A percentile compares a stretch with the other conserved stretches of the same genome.
Conservation (phyloP, 35 echinoderm and acorn worm species). For the Heliocidaris erythrogramma region DNA sequence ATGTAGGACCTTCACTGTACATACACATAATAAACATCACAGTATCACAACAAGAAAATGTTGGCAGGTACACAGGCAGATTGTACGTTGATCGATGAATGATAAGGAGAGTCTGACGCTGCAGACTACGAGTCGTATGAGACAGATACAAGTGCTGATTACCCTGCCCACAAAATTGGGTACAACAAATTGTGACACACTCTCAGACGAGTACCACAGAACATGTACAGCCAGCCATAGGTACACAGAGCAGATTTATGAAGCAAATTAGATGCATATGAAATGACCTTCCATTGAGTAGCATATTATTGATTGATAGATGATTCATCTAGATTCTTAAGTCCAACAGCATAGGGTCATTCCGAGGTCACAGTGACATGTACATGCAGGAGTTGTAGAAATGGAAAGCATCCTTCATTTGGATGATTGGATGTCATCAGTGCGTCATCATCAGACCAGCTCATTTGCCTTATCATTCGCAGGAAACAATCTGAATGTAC, state of each 20-base stretch:
- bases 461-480: background rate
- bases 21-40: too few species aligned
- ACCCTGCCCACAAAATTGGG: background rate
- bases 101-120: background rate
- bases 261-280: constrained; percentile 18
- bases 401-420: background rate
- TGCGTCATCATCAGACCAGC: background rate
- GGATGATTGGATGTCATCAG: background rate
- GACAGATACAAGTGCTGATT: background rate
- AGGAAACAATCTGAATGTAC: constrained; percentile 2
- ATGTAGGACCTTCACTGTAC: background rate
- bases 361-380: background rate
- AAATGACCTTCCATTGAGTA: background rate
- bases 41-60: too few species aligned
- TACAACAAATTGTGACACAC: background rate
- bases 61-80: background rate
- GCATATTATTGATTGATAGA: constrained; percentile 9
- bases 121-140: background rate
- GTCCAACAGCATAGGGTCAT: background rate
- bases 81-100: background rate
- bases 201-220: background rate
- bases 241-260: background rate
- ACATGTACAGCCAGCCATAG: background rate
- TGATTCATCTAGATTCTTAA: background rate
- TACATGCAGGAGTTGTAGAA: background rate